Percentiles rank a stretch among this genome's conserved stretches.
Conservation (phyloP, 1,140 invertebrate genomes). For the Drosophila lowei region DNA sequence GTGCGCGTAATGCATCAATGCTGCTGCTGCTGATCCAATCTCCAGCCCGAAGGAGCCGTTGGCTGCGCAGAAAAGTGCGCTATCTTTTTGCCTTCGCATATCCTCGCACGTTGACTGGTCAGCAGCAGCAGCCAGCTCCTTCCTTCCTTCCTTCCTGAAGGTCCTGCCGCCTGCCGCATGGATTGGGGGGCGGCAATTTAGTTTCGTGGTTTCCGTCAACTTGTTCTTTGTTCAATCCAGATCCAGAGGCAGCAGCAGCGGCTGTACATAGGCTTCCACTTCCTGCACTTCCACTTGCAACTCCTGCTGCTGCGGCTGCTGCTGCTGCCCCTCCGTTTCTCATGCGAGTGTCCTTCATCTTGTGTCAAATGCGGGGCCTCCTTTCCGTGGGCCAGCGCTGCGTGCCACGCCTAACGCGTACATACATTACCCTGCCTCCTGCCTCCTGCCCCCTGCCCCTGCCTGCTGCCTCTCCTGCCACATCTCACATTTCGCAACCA, state of each 20-base stretch:
- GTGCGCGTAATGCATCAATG: constrained; percentile 55
- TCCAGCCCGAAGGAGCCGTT: constrained; percentile 7
- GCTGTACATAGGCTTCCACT: constrained; percentile 56
- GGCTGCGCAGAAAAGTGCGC: constrained; percentile 77
- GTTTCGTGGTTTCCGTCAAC: constrained; percentile 77
- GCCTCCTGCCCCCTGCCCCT: neutral
- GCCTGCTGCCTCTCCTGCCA: neutral
- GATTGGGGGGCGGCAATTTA: constrained; percentile 58
- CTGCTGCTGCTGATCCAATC: neutral
- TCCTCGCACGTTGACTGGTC: constrained; percentile 55
- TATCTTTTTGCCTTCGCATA: constrained; percentile 69
- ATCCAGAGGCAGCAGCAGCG: no score
- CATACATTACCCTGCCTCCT: constrained; percentile 21
- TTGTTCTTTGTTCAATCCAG: constrained; percentile 50
- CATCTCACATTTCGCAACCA: constrained; percentile 14
- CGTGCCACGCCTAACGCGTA: constrained; percentile 70
- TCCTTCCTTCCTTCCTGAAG: neutral
- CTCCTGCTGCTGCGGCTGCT: neutral
- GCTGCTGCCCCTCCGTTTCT: neutral
- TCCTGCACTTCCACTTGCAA: neutral
- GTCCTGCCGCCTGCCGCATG: neutral
- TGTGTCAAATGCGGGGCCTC: constrained; percentile 60
- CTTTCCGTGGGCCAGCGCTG: constrained; percentile 46
- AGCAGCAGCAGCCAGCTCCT: constrained; percentile 12
- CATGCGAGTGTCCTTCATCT: constrained; percentile 36